These are phyloP conservation scores for Ellobius talpinus DNA, from an alignment of 2,113 vertebrate species.

Conservation along the genomic window DNA sequence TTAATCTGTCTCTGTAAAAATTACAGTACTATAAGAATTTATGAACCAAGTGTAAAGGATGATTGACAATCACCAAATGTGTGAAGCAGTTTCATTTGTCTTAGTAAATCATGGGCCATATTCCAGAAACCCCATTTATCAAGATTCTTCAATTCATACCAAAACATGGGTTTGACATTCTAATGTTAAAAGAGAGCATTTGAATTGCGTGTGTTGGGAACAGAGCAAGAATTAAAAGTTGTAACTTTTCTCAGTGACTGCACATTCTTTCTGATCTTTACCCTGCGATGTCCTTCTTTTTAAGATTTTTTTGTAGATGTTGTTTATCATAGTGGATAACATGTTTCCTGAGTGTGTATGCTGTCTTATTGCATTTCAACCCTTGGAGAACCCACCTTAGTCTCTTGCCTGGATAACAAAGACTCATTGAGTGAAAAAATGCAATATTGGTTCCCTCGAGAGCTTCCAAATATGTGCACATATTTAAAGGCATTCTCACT, in stretches of 20 bases:
- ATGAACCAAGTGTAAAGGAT: not conserved
- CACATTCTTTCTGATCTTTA: not conserved
- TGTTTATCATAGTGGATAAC: conserved; percentile 38
- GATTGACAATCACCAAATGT: conserved; percentile 11
- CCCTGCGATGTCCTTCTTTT: not conserved
- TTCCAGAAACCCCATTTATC: not conserved
- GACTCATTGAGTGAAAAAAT: conserved; percentile 36
- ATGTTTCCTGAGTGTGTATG: not conserved
- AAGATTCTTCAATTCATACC: not conserved
- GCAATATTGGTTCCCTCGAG: not conserved
- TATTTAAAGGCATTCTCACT: not conserved
- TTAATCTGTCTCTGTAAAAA: conserved; percentile 49
- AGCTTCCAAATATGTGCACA: not conserved
- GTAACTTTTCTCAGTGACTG: not conserved
- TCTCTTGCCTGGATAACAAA: not conserved
- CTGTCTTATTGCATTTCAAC: not conserved
- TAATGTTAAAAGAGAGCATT: not conserved
- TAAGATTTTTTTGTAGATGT: conserved; percentile 36
- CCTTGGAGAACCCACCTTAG: not conserved
- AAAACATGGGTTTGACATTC: not conserved
- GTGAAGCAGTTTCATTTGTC: not conserved
- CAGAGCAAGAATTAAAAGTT: conserved; percentile 8
- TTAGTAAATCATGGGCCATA: not conserved
- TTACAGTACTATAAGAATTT: not conserved
- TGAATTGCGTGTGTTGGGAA: not conserved